phyloP scores from a whole-genome alignment of 2,113 vertebrate species.

The Plecotus auritus region DNA sequence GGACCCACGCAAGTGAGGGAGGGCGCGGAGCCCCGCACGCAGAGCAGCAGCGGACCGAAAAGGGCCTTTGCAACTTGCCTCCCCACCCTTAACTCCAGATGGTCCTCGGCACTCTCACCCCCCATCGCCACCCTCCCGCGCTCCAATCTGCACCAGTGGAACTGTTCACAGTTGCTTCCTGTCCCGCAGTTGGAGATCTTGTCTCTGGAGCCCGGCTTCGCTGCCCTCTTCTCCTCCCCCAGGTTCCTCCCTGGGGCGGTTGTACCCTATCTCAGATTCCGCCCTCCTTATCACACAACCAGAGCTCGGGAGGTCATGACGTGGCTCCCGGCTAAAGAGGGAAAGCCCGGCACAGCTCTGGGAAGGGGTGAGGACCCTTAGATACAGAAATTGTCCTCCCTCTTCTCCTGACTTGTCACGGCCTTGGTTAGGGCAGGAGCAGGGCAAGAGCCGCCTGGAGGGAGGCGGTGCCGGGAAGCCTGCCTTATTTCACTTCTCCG shows the following conservation, averaged over 20 bases:
- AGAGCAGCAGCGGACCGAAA: background rate
- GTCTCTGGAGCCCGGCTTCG: background rate
- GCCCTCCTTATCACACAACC: background rate
- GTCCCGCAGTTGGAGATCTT: background rate
- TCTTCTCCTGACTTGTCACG: background rate
- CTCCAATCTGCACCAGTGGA: background rate
- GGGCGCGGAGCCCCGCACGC: background rate
- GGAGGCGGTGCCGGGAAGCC: background rate
- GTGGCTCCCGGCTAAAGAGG: background rate
- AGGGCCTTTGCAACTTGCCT: background rate
- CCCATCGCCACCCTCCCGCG: fast-evolving
- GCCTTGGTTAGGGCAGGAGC: background rate
- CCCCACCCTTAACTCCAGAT: background rate
- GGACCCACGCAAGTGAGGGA: background rate
- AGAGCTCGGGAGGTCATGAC: background rate
- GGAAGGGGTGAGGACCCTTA: background rate
- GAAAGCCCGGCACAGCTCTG: background rate
- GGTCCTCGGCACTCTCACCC: background rate
- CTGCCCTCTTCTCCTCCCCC: background rate
- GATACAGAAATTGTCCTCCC: too few species aligned
- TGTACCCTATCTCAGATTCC: background rate
- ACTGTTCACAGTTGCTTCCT: background rate
- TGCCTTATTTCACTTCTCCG: background rate
- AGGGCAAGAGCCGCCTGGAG: background rate
- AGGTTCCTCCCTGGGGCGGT: background rate